phyloP scores from a whole-genome alignment of 2,888 invertebrate species.

The Lymantria dispar region DNA sequence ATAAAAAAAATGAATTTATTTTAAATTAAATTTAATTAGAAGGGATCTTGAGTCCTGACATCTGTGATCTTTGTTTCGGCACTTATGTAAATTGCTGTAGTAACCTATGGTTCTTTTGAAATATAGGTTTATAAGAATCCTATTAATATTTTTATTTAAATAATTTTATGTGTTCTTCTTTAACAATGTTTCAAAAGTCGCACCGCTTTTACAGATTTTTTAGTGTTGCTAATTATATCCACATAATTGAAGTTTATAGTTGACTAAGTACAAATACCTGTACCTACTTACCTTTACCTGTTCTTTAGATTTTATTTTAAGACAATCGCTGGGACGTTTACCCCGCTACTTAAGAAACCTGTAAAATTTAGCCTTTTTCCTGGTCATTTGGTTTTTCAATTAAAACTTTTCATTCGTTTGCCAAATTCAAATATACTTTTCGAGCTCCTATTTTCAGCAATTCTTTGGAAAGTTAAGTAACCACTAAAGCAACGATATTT shows the following conservation, averaged over 20 bases:
- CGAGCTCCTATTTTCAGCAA: conserved; percentile 17
- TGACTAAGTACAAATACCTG: conserved; percentile 1
- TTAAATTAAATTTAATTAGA: too few species aligned
- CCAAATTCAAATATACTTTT: conserved; percentile 31
- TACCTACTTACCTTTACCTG: conserved; percentile 1
- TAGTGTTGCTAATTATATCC: not conserved
- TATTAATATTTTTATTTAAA: too few species aligned
- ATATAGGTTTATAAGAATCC: too few species aligned
- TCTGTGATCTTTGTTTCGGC: too few species aligned
- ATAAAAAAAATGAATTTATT: too few species aligned
- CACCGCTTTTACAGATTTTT: not conserved
- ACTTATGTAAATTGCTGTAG: too few species aligned
- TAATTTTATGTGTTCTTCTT: too few species aligned
- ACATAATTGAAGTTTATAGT: not conserved
- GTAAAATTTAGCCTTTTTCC: conserved; percentile 28
- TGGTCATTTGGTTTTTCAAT: conserved; percentile 48
- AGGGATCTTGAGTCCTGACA: too few species aligned
- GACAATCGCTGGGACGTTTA: conserved; percentile 22
- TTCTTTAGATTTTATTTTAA: conserved; percentile 3
- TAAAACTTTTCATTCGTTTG: conserved; percentile 51
- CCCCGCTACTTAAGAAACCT: conserved; percentile 19
- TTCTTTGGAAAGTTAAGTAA: conserved; percentile 29
- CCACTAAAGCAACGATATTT: conserved; percentile 13
- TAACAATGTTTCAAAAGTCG: too few species aligned
- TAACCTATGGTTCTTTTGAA: too few species aligned